Evolutionary conservation across 2,888 invertebrate species (phyloP), one percentile per base, ranked within the genome.

Genomic region (Lasioglossum leucozonium): DNA sequence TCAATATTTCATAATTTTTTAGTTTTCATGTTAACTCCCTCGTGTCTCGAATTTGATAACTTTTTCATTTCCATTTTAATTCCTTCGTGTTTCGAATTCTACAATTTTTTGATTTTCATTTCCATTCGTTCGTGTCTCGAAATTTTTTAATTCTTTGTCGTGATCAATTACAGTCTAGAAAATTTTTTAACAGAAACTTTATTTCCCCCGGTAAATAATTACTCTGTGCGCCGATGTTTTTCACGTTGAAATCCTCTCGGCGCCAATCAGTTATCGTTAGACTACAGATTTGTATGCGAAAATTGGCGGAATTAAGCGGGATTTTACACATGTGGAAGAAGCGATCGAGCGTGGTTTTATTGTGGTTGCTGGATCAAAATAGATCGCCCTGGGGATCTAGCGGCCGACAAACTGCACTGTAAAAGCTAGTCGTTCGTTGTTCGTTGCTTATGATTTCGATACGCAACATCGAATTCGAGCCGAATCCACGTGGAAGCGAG

Each of bases 401-500:
- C 69, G 30, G 6, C n/a, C 69, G 26, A 69, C 79, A 55, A 58
- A 55, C 44, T 77, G 67, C 84, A 74, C 71, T 37, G 30, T 84
- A 79, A 72, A 69, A 44, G 65, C 72, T 72, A 76, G 79, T 65
- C 34, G 37, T 75, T 72, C 72, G 74, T 82, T 72, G 74, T 58
- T 62, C 69, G 51, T 79, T 79, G 80, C 72, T 77, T 80, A 80
- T 85, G 73, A 80, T 85, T 85, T 85, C 85, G 80, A 76, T 85
- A 84, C 73, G 30, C 71, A 51, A 37, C 85, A 72, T 85, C 85
- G 79, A 85, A 84, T 84, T 58, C 72, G 76, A 55, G 65, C 69
- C 84, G 85, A 72, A 75, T 74, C 73, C 77, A 77, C 30, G 8
- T 55, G 37, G 65, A 77, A 84, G 18, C 26, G 72, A 77, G 72